These are phyloP conservation scores for Peribatodes rhomboidaria DNA, from an alignment of 2,888 invertebrate species.

Conservation along the genomic window DNA sequence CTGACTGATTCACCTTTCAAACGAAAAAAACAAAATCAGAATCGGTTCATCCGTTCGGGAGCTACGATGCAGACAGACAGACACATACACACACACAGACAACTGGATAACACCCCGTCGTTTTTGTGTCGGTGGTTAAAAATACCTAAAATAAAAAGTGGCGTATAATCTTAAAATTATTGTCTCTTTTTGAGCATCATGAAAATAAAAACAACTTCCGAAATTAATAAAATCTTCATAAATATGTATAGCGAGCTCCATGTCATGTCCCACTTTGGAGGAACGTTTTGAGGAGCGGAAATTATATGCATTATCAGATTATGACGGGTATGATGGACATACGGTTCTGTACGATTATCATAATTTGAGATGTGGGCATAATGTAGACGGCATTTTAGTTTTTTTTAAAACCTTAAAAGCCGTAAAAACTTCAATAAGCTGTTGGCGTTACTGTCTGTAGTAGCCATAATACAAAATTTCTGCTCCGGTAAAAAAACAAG, in stretches of 20 bases:
- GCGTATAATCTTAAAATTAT: neutral
- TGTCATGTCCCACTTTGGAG: constrained; percentile 39
- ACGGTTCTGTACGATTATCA: constrained; percentile 50
- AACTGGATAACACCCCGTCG: too few relatives aligned
- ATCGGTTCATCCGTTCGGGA: too few relatives aligned
- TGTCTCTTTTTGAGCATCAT: neutral
- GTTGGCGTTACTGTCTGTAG: too few relatives aligned
- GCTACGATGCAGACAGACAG: too few relatives aligned
- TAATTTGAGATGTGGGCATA: constrained; percentile 45
- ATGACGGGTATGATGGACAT: constrained; percentile 54
- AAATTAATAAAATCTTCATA: constrained; percentile 42
- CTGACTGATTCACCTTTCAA: too few relatives aligned
- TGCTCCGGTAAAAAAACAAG: too few relatives aligned
- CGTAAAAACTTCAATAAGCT: too few relatives aligned
- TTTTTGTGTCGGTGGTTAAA: too few relatives aligned
- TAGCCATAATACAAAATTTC: too few relatives aligned
- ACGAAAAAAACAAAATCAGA: too few relatives aligned
- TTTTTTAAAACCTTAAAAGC: neutral
- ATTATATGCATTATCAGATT: constrained; percentile 73
- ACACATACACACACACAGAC: too few relatives aligned
- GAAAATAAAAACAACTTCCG: constrained; percentile 22
- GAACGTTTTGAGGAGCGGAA: constrained; percentile 54
- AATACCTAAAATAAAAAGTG: too few relatives aligned
- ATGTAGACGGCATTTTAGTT: neutral
- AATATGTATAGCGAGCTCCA: constrained; percentile 42